Base-by-base conservation (phyloP, 2,797 vertebrate genomes). In the Ceryle rudis region DNA sequence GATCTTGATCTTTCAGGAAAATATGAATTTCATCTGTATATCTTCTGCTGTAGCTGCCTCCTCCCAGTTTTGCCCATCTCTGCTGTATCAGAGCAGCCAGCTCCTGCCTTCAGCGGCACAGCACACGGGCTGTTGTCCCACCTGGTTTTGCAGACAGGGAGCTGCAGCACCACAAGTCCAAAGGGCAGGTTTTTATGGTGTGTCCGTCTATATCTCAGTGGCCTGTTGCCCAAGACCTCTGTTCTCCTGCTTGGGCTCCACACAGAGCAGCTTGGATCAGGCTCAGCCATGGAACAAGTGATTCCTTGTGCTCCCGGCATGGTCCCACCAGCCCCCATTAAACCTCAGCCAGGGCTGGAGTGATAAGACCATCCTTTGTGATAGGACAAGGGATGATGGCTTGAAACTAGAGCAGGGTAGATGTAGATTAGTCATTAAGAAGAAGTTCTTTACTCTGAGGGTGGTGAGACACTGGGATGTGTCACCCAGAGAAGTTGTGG, bases 11-110 rank as follows among this genome's bases (percentile, higher is more conserved):
- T 55, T 39, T 6, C 57, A 37, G 64, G 54, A 55, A 16, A 60
- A 41, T 11, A 0, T 0, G 3, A 35, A 39, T 46, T 39, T 9
- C 11, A 5, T 3, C 0, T 1, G 2, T 2, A 3, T 15, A 3
- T 18, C 33, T 37, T 9, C 37, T 25, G 10, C 51, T 23, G 35
- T 6, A 20, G 54, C 74, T 1, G 1, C 31, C 5, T 5, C 31
- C 41, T 69, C 39, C 20, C 8, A 0, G 1, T 7, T 28, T 3
- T 10, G 18, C n/a, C 52, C 5, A 0, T 31, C 46, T 4, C 41
- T 0, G 0, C 3, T 5, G 35, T 6, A 23, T 19, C 35, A 19
- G 41, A 64, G 33, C 37, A 0, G n/a, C 2, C 42, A 65, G 14
- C 37, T 44, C 61, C 17, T n/a, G 18, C 14, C 26, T 9, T 9